These are phyloP conservation scores for Tenebrio molitor DNA, from an alignment of 1,140 invertebrate genomes.

Conservation along the genomic window DNA sequence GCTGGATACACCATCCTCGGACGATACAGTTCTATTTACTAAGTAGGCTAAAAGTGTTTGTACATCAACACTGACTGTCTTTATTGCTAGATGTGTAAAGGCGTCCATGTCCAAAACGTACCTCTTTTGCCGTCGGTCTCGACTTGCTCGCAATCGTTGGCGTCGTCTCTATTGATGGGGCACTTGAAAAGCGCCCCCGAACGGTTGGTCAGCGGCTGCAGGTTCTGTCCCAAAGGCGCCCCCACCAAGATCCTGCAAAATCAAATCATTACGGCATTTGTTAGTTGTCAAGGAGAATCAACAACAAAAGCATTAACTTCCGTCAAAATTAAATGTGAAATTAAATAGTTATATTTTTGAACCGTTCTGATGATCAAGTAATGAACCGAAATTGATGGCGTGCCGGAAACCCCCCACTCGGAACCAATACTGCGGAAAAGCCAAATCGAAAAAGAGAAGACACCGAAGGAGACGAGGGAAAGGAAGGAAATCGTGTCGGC, in stretches of 20 bases:
- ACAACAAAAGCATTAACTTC: conserved; percentile 13
- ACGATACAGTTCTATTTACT: conserved; percentile 7
- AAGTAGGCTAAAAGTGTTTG: conserved; percentile 44
- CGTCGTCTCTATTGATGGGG: conserved; percentile 75
- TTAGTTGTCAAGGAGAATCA: conserved; percentile 21
- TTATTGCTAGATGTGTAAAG: background rate
- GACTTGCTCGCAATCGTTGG: conserved; percentile 86
- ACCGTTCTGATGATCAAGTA: conserved; percentile 12
- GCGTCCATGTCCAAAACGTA: conserved; percentile 71
- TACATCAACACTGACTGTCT: conserved; percentile 36
- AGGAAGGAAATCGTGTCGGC: background rate
- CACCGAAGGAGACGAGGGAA: background rate
- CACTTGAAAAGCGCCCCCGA: conserved; percentile 93
- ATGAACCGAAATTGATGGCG: conserved; percentile 12
- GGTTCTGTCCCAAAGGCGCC: conserved; percentile 88
- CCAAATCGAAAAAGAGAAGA: background rate
- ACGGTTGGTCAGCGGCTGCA: conserved; percentile 84
- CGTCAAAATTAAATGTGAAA: conserved; percentile 43
- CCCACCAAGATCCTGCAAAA: conserved; percentile 89
- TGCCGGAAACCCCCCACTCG: conserved; percentile 8
- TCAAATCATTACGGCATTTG: background rate
- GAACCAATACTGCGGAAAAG: background rate
- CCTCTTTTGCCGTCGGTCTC: conserved; percentile 87
- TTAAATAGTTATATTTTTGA: background rate
- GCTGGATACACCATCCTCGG: conserved; percentile 3